Conservation (phyloP, 2,113 vertebrate genomes). For the Delphinapterus leucas region DNA sequence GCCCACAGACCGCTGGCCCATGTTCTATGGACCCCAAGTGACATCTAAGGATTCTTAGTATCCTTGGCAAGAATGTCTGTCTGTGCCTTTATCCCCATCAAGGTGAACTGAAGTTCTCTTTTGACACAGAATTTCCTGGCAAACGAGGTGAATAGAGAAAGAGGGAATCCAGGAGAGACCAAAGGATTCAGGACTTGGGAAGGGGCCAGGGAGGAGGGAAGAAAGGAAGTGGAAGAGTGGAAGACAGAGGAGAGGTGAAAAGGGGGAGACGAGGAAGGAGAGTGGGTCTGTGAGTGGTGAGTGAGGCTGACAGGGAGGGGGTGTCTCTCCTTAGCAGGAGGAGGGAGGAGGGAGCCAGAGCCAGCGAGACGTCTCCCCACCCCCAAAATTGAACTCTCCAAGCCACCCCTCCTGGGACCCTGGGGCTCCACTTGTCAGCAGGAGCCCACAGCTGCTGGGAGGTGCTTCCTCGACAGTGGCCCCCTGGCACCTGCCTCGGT, state of each 20-base stretch:
- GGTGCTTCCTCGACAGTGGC: slow-evolving; percentile 63
- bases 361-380: no score
- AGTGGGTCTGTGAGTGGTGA: not conserved
- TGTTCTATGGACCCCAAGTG: not conserved
- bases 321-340: not conserved
- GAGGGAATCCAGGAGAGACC: not conserved
- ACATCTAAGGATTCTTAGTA: not conserved
- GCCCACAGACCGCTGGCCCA: not conserved
- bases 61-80: not conserved
- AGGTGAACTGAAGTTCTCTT: not conserved
- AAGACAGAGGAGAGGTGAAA: not conserved
- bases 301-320: not conserved
- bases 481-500: slow-evolving; percentile 49
- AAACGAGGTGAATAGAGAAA: not conserved
- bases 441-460: slow-evolving; percentile 45
- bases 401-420: not conserved
- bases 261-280: not conserved
- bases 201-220: not conserved
- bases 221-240: not conserved
- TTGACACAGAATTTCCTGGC: not conserved
- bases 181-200: not conserved
- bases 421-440: not conserved
- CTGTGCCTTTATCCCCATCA: slow-evolving; percentile 15
- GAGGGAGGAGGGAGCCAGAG: not conserved
- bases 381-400: not conserved